Percentiles rank a stretch among this genome's conserved stretches.
Conservation (phyloP, 23 tunicate genomes). For the Halocynthia roretzi region DNA sequence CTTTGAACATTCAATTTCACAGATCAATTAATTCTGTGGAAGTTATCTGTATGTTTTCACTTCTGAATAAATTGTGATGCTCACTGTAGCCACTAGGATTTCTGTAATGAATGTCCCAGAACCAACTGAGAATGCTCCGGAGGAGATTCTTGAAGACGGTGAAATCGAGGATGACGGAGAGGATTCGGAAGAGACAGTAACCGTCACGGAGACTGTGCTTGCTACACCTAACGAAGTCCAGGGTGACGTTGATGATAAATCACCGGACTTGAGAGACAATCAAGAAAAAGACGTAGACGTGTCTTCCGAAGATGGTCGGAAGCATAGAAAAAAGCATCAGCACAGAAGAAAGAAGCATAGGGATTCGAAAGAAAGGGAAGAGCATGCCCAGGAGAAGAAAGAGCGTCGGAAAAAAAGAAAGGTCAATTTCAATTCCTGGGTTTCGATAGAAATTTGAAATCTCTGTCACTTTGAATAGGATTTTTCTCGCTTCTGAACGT, state of each 20-base stretch:
- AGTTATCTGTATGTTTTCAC: no score
- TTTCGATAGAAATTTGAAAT: not conserved
- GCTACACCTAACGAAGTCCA: not conserved
- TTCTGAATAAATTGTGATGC: no score
- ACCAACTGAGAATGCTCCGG: not conserved
- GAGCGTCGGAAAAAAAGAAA: constrained; percentile 78
- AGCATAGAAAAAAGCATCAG: constrained; percentile 36
- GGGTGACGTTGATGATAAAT: not conserved
- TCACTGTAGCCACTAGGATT: no score
- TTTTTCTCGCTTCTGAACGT: constrained; percentile 6
- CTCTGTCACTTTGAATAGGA: not conserved
- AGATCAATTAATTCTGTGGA: no score
- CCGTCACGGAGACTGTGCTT: not conserved
- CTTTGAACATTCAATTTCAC: no score
- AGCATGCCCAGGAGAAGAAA: constrained; percentile 61
- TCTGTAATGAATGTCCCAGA: no score
- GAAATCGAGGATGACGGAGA: constrained; percentile 77
- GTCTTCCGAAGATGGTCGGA: constrained; percentile 34
- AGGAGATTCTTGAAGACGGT: constrained; percentile 82
- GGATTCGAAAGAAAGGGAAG: constrained; percentile 51
- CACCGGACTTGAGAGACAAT: not conserved
- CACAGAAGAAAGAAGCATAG: constrained; percentile 51
- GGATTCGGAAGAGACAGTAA: constrained; percentile 16
- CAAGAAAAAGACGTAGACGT: constrained; percentile 31
- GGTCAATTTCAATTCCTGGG: constrained; percentile 15